These are phyloP conservation scores for Ichneumoninae sp. DNA, from an alignment of 2,888 invertebrate genomes.

Conservation along the genomic window DNA sequence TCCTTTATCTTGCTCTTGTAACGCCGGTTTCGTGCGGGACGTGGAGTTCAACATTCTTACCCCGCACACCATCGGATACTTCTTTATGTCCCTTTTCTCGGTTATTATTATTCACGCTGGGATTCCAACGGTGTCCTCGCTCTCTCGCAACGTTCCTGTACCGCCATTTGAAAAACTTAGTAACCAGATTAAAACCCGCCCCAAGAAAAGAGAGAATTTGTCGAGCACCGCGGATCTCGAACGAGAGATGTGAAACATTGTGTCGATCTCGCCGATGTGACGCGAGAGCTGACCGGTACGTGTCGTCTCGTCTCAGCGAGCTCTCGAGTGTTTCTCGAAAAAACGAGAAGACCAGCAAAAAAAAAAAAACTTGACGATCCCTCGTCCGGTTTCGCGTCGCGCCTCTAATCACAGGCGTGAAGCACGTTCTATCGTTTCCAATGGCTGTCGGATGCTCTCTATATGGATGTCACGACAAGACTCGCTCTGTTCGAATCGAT, in stretches of 20 bases:
- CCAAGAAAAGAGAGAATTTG: conserved; percentile 27
- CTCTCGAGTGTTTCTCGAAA: conserved; percentile 38
- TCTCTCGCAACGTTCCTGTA: not conserved
- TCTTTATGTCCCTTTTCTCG: conserved; percentile 61
- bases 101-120: conserved; percentile 61
- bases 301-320: conserved; percentile 50
- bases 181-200: conserved; percentile 25
- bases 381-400: conserved; percentile 45
- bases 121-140: conserved; percentile 38
- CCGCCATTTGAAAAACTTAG: not conserved
- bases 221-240: conserved; percentile 28
- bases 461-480: conserved; percentile 65
- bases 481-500: conserved; percentile 25
- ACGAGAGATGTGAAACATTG: conserved; percentile 33
- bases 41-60: conserved; percentile 48
- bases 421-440: conserved; percentile 77
- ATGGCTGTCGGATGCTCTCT: conserved; percentile 77
- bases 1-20: conserved; percentile 63
- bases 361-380: conserved; percentile 61
- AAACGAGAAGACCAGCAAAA: not conserved
- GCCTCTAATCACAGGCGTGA: conserved; percentile 72
- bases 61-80: conserved; percentile 55
- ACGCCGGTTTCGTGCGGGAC: conserved; percentile 43
- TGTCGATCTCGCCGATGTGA: conserved; percentile 58
- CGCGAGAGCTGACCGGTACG: conserved; percentile 40